Evolutionary conservation across 2,888 invertebrate species (phyloP).

Genomic region (Myopa tessellatipennis): DNA sequence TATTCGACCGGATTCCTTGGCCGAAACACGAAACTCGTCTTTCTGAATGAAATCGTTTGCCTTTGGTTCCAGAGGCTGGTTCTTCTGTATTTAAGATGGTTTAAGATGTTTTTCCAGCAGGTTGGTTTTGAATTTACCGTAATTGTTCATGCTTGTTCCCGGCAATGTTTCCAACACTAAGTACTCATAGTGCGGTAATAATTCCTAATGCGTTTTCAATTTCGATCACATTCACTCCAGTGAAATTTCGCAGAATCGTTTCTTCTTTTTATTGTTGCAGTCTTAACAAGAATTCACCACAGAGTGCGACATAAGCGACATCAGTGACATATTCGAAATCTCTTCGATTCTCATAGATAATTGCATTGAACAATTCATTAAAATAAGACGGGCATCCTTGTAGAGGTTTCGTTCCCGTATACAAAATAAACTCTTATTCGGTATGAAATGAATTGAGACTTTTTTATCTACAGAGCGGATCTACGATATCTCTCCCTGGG

Average conservation of each 20-base stretch:
- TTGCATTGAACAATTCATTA: too few relatives aligned
- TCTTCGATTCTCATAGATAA: neutral
- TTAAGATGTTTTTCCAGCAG: slow-evolving; percentile 40
- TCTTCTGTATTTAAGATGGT: neutral
- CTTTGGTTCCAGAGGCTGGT: neutral
- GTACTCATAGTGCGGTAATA: slow-evolving; percentile 22
- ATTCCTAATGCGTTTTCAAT: slow-evolving; percentile 22
- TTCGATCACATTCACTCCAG: neutral
- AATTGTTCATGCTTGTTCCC: slow-evolving; percentile 1
- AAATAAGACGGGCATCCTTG: too few relatives aligned
- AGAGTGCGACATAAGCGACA: neutral
- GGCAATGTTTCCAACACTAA: slow-evolving; percentile 23
- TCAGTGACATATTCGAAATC: neutral
- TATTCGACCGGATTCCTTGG: neutral
- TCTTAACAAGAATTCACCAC: slow-evolving; percentile 51
- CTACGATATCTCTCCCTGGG: too few relatives aligned
- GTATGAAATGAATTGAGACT: too few relatives aligned
- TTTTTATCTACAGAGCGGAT: too few relatives aligned
- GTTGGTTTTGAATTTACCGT: slow-evolving; percentile 1
- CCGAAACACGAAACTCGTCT: neutral
- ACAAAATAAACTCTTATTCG: too few relatives aligned
- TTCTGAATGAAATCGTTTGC: neutral
- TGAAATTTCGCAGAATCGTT: slow-evolving; percentile 36
- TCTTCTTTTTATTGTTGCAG: slow-evolving; percentile 38
- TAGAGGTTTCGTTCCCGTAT: too few relatives aligned